A percentile compares a stretch with the other conserved stretches of the same genome.
Conservation (phyloP, 2,797 vertebrate species). For the Apogon talboti region DNA sequence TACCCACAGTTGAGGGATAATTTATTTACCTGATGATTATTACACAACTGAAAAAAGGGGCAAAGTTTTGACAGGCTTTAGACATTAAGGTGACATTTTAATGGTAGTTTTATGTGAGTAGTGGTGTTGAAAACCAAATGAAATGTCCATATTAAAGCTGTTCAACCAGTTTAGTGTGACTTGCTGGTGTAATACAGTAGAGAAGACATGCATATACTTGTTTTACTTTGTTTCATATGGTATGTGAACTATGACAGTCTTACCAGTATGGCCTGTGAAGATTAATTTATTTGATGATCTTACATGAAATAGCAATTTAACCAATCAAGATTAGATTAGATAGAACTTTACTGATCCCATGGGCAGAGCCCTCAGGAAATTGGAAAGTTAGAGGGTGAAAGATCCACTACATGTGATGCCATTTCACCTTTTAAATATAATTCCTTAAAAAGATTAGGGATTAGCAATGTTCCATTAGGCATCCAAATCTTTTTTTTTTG, state of each 20-base stretch:
- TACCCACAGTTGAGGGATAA: too few relatives aligned
- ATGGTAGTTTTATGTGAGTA: too few relatives aligned
- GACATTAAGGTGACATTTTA: too few relatives aligned
- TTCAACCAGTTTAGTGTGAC: slow-evolving; percentile 18
- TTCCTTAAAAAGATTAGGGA: slow-evolving; percentile 42
- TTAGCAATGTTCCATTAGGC: slow-evolving; percentile 42
- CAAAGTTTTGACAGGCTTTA: background rate
- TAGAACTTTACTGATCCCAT: too few relatives aligned
- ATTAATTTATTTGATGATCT: background rate
- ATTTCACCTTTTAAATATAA: slow-evolving; percentile 12
- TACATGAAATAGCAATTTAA: background rate
- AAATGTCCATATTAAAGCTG: slow-evolving; percentile 9
- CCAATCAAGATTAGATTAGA: background rate
- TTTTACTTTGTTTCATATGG: background rate
- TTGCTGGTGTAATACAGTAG: too few relatives aligned
- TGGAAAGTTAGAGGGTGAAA: slow-evolving; percentile 18
- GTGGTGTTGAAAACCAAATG: background rate
- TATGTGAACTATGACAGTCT: background rate
- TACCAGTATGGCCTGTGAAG: background rate
- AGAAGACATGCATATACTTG: too few relatives aligned
- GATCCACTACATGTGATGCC: slow-evolving; percentile 6
- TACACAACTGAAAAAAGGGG: background rate
- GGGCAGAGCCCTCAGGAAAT: background rate
- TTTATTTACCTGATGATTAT: background rate
- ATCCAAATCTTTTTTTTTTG: slow-evolving; percentile 31